Evolutionary conservation across 2,888 invertebrate species (phyloP).

Genomic region (Balanococcus diminutus): DNA sequence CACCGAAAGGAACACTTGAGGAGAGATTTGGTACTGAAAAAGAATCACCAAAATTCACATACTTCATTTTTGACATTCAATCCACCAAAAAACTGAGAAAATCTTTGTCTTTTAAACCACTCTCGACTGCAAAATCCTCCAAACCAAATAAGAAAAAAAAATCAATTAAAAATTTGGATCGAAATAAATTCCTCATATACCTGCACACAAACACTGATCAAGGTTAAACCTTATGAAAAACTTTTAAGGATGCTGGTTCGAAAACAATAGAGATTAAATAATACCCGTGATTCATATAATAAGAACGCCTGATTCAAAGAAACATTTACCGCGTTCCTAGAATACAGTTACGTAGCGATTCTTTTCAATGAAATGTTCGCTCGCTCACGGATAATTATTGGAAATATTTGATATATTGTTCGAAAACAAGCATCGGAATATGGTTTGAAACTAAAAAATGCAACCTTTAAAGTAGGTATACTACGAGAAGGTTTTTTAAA

Average conservation of each 20-base stretch:
- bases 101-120: no score
- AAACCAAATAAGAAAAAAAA: no score
- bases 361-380: background rate
- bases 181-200: background rate
- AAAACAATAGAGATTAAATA: constrained; percentile 40
- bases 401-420: constrained; percentile 27
- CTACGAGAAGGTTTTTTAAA: background rate
- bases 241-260: constrained; percentile 24
- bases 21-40: no score
- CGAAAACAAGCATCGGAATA: background rate
- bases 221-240: background rate
- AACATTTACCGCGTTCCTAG: constrained; percentile 34
- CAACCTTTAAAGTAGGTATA: background rate
- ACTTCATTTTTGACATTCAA: no score
- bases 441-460: background rate
- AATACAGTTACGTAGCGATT: constrained; percentile 26
- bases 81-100: no score
- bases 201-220: background rate
- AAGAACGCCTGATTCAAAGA: constrained; percentile 36
- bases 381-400: constrained; percentile 23
- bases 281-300: constrained; percentile 41
- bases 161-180: background rate
- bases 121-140: no score
- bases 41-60: no score
- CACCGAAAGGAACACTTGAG: no score